Evolutionary conservation across 2,797 vertebrate genomes (phyloP), one percentile per base, ranked within the genome.

Genomic region (Cetoscarus ocellatus): DNA sequence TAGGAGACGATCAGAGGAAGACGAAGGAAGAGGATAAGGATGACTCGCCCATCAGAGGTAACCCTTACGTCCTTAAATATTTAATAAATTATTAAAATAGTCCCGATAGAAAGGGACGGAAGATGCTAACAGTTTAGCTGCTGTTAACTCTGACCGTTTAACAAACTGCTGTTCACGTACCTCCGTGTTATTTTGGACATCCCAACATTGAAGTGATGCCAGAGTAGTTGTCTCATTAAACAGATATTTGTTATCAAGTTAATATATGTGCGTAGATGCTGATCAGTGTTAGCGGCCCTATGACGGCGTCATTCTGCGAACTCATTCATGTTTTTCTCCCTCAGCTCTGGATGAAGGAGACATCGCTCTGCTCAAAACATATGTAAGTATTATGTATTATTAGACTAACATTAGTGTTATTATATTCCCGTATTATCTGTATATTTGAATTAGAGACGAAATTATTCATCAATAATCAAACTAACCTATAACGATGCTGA

Each of bases 281-380:
- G 11, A 63, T 6, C 27, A 19, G 14, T 3, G 69, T 38, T 12
- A 44, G 34, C 57, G 65, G 70, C 72, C 55, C 34, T 0, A 0
- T 54, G 38, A 18, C 52, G 0, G 3, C 55, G 50, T 49, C 49
- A 83, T 5, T 6, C n/a, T 73, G 63, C 64, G 8, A 14, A 73
- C 35, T 80, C 51, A 65, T 43, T 60, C 0, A 12, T 79, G 7
- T 88, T 73, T 27, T 94, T 52, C 66, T 58, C 42, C 13, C 91
- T 67, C 90, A 99, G 98, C 98, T 91, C 82, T 99, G 90, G 98
- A 99, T 92, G 98, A 99, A 91, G 98, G 98, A 1, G 98, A 99
- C 80, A 99, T 99, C 80, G 98, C 98, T 54, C 91, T 99, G 81
- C 88, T 99, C 77, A 99, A 99, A 91, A 99, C 98, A 58, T 99